Conservation (phyloP, 2,113 vertebrate genomes). For the Myiozetetes cayanensis region DNA sequence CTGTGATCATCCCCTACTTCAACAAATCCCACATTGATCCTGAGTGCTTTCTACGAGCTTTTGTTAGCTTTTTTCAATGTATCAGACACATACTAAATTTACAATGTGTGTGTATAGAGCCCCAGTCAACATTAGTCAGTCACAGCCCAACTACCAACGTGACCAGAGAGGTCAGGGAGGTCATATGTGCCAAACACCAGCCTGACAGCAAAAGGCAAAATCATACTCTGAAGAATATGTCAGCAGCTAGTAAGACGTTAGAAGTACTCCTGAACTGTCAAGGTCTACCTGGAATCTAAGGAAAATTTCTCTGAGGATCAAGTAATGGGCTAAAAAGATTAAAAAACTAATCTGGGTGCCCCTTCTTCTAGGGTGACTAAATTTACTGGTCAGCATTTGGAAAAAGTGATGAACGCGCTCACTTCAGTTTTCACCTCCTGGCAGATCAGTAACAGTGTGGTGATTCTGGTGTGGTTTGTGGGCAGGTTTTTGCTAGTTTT, state of each 20-base stretch:
- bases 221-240: background rate
- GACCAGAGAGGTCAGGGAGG: accelerated
- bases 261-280: background rate
- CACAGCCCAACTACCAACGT: background rate
- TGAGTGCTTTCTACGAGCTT: background rate
- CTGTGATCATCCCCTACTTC: background rate
- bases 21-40: background rate
- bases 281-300: background rate
- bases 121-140: background rate
- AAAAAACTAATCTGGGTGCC: background rate
- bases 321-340: background rate
- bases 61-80: background rate
- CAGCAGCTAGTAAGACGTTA: background rate
- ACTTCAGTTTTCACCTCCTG: background rate
- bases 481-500: background rate
- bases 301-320: background rate
- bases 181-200: background rate
- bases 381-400: background rate
- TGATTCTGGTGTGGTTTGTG: background rate
- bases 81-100: background rate
- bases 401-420: background rate
- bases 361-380: background rate
- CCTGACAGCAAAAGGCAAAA: background rate
- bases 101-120: accelerated
- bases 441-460: background rate